Evolutionary conservation across 35 echinoderm and acorn worm genomes (phyloP), one percentile per base, ranked within the genome.

Genomic region (Apostichopus californicus): DNA sequence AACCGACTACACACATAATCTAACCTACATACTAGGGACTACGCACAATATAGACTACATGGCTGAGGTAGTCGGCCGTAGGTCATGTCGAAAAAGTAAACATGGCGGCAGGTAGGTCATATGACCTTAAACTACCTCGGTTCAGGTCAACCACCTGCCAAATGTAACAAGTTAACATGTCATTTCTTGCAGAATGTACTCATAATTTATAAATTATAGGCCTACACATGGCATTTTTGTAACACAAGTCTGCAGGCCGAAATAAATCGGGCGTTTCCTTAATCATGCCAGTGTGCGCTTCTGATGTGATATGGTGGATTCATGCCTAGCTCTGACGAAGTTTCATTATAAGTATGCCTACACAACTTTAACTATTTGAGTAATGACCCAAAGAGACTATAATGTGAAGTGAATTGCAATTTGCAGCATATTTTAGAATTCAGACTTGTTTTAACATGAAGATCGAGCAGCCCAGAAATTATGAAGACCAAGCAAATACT

Each of bases 41-140:
- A 61, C 71, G 34, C 71, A n/a, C 71, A 75, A 75, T 75, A 75
- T 6, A 75, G 1, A 75, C 71, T 75, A 22, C 71, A 75, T 22
- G n/a, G 18, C 71, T 68, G 64, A 68, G 64, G 64, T 68, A 75
- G 71, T 75, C 71, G 71, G 71, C 21, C 71, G 64, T 75, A 75
- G 71, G 71, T 75, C 71, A 75, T 22, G 59, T 87, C 57, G 57
- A 55, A 55, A 87, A 87, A 71, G 86, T 87, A 87, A 87, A 87
- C 86, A 87, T 87, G 86, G 86, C 86, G 86, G 86, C 57, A 24
- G 80, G 80, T 83, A 57, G 86, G 86, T 87, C 86, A 87, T 55
- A 87, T 87, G 86, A 22, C 86, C 57, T 87, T 66, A 20, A 20
- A 52, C 21, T 68, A 71, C 57, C 64, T 87, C 59, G 24, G 25